Evolutionary conservation across 2,797 vertebrate genomes (phyloP), one percentile per base, ranked within the genome.

Genomic region (Gobionotothen gibberifrons): DNA sequence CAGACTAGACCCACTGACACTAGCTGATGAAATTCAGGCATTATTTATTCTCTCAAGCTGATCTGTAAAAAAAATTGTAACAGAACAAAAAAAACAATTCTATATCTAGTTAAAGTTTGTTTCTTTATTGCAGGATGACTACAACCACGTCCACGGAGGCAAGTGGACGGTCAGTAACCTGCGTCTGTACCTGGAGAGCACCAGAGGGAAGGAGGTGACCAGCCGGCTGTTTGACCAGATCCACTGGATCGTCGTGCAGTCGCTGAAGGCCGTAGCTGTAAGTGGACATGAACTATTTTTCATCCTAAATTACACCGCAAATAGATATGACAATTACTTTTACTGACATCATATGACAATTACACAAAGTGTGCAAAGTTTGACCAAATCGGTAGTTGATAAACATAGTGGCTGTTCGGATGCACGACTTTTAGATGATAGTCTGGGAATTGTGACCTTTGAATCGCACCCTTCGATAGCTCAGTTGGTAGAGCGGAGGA

Each of bases 171-270:
- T 99, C 85, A 97, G 92, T 85, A 99, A 99, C 88, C 92, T 95
- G 62, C 96, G 97, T 13, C 91, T 99, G 57, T 99, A 99, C 89
- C 93, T 99, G 80, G 98, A 99, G 92, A 99, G 98, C 94, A 99
- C 98, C 32, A 94, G 97, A 22, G 98, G 98, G 54, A 95, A 94
- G 86, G 97, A 98, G 64, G 98, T 99, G 88, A 99, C 98, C 19
- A 93, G 90, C 86, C 96, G 95, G 54, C 94, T 99, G 57, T 99
- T 99, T 44, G 97, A 99, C 84, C 97, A 99, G 92, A 99, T 99
- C 87, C 96, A 99, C 87, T 99, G 98, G 98, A 97, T 99, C 52
- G 95, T 99, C 60, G 97, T 99, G 77, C 98, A 99, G 89, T 99
- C 98, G 0, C 94, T 99, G 79, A 99, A 98, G 88, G 97, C 97